Evolutionary conservation across 2,797 vertebrate species (phyloP), one percentile per base, ranked within the genome.

Genomic region (Myiotriccus ornatus): DNA sequence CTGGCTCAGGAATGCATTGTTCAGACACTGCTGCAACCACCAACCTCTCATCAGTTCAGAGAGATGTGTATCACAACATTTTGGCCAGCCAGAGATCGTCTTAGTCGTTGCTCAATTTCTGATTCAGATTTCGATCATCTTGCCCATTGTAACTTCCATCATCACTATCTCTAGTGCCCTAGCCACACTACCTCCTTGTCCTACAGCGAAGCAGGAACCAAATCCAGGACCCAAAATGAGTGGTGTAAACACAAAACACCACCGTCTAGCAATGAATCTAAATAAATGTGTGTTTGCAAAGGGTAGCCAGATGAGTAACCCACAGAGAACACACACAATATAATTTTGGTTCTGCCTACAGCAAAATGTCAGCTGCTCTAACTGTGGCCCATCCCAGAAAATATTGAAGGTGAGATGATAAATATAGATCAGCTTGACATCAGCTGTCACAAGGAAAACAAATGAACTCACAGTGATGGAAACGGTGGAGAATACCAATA

Each of bases 401-500:
- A 90, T 94, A 95, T 71, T 94, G 95, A 96, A 96, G 82, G 89
- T 89, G 82, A 94, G 84, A 83, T 94, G 86, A 90, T 92, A 95
- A 94, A 89, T 93, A 96, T 52, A 92, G 57, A 85, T 94, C 87
- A 88, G 28, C 14, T 90, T 92, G 84, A 95, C 73, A 92, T 95
- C 87, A 80, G 59, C 90, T 83, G 90, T 87, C 95, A 95, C 83
- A 88, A 84, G 44, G 69, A 75, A 95, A 96, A 79, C 34, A 92
- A 84, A 92, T 86, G 80, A 94, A 90, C 47, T 84, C 70, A 80
- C 47, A 80, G 39, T 63, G 89, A 67, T 91, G 73, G 57, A 59
- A 95, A 73, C 28, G 52, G 41, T 74, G 53, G 30, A 79, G 86
- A 97, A 91, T 67, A 93, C 73, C 6, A 13, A 96, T 76, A 89